Evolutionary conservation across 2,888 invertebrate genomes (phyloP).

Genomic region (Lumbricus terrestris): DNA sequence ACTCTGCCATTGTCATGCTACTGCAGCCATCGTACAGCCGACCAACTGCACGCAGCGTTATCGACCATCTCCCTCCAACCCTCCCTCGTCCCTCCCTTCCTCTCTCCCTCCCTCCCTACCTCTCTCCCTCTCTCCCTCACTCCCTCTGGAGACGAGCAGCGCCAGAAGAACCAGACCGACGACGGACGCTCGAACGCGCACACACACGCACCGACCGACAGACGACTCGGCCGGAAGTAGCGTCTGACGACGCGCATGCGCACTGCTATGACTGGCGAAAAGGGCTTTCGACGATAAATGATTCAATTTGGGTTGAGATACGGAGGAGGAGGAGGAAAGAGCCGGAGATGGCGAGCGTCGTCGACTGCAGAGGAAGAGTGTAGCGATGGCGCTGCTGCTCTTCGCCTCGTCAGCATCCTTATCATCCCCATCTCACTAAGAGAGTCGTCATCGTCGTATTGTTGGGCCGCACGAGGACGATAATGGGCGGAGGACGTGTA

Average conservation of each 20-base stretch:
- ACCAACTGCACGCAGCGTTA: neutral
- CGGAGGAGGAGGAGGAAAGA: neutral
- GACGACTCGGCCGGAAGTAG: neutral
- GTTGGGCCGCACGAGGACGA: too few relatives aligned
- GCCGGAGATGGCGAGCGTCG: neutral
- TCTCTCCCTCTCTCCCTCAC: neutral
- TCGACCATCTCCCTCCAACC: neutral
- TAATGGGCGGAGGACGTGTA: neutral
- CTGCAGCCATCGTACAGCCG: neutral
- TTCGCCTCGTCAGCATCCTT: neutral
- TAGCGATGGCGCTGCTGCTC: neutral
- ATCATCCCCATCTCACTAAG: neutral
- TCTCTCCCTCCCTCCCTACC: too few relatives aligned
- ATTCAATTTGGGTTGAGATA: neutral
- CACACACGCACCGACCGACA: neutral
- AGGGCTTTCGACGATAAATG: neutral
- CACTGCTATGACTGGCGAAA: neutral
- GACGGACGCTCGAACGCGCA: neutral
- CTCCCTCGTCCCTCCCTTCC: too few relatives aligned
- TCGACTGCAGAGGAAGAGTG: neutral
- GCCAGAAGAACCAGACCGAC: too few relatives aligned
- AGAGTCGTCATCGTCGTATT: neutral
- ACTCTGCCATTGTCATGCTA: neutral
- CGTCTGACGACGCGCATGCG: neutral
- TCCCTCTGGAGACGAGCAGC: too few relatives aligned